Base-by-base conservation (phyloP, 2,113 vertebrate genomes). In the Pagrus major region DNA sequence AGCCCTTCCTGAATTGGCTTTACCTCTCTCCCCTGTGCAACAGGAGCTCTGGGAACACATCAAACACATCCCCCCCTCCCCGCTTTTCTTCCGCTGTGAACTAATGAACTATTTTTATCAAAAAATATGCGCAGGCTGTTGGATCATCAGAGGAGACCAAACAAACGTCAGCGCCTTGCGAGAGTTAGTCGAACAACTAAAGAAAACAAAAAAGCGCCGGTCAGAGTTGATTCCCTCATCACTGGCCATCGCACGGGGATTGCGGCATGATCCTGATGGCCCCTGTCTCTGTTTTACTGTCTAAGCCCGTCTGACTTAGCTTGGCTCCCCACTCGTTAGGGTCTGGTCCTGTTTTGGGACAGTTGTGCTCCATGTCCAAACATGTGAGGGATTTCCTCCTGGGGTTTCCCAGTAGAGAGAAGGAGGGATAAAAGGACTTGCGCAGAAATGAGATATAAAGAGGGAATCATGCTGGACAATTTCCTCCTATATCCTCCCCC, bases 341-440 rank as follows among this genome's bases (percentile, higher is more conserved):
- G 79, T 77, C 85, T 83, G 88, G 87, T 85, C 73, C 82, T 85
- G 80, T 83, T 91, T 88, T 75, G 83, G 89, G 89, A 93, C 90
- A 91, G 89, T 92, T 90, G 82, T 83, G 78, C 79, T 83, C 85
- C 56, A 61, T 64, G 86, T 92, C 76, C 83, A 89, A 92, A 93
- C 91, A 94, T 73, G 85, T 81, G 86, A 86, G 89, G 90, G 93
- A 93, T 94, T 94, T 92, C 92, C 92, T 93, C 76, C 70, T 63
- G 76, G 84, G 70, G 67, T 86, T 87, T 92, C 88, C 84, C 73
- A 64, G 67, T 63, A 70, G 49, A 90, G 79, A 77, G 52, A 68
- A 47, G 56, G 14, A 51, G 59, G 84, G 84, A 90, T 91, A 77
- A 93, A 90, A 76, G 70, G 88, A 76, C 91, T 93, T 91, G 76